phyloP scores from a whole-genome alignment of 2,888 invertebrate species.

The Limnephilus marmoratus region DNA sequence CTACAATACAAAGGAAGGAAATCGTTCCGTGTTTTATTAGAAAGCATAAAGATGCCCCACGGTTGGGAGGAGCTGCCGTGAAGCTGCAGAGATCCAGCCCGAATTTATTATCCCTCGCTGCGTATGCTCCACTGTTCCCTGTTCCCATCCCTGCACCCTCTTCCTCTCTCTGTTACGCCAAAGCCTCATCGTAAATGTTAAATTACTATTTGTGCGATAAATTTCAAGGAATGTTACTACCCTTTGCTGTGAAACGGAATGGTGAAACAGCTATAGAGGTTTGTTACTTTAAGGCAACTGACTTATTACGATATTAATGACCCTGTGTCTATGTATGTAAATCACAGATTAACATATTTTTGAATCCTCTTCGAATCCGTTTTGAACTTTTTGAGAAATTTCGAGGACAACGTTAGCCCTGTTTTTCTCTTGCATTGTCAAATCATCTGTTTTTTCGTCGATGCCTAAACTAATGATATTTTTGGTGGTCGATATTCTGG shows the following conservation, averaged over 20 bases:
- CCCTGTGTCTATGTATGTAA: no score
- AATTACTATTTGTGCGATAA: slow-evolving; percentile 63
- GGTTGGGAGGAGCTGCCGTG: slow-evolving; percentile 5
- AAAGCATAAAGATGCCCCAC: slow-evolving; percentile 53
- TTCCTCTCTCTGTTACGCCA: slow-evolving; percentile 17
- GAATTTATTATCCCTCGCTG: slow-evolving; percentile 60
- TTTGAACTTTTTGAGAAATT: neutral
- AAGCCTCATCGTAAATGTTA: slow-evolving; percentile 63
- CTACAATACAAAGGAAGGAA: slow-evolving; percentile 48
- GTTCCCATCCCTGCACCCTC: no score
- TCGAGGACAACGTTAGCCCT: no score
- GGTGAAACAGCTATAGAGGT: neutral
- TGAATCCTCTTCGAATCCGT: neutral
- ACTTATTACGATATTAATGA: no score
- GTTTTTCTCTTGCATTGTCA: neutral
- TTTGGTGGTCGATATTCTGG: neutral
- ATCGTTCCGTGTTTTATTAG: slow-evolving; percentile 56
- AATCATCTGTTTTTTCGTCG: neutral
- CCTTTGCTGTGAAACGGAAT: slow-evolving; percentile 2
- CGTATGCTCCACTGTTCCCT: slow-evolving; percentile 11
- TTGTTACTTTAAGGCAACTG: neutral
- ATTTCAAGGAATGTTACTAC: slow-evolving; percentile 63
- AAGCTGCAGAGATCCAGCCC: neutral
- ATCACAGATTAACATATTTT: neutral
- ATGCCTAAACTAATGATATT: neutral